Percentiles rank a stretch among this genome's conserved stretches.
phyloP scores from a whole-genome alignment of 1,140 invertebrate species.

The Cryptotermes secundus region DNA sequence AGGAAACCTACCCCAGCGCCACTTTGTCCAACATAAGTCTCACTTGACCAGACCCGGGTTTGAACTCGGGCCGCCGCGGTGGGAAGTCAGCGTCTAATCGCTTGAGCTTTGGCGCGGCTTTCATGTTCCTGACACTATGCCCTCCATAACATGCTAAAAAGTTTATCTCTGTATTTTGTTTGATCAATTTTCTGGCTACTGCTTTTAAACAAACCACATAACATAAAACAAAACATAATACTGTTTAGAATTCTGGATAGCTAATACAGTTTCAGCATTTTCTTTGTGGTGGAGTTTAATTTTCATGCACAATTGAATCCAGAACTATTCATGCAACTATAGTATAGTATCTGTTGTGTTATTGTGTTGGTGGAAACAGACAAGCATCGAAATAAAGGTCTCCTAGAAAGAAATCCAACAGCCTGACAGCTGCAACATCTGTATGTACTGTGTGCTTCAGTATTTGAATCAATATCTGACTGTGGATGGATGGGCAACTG shows the following conservation, averaged over 20 bases:
- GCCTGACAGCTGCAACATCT: not conserved
- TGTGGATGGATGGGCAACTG: not conserved
- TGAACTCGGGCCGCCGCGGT: no score
- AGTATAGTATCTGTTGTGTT: not conserved
- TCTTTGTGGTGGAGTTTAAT: not conserved
- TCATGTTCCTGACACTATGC: no score
- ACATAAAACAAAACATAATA: not conserved
- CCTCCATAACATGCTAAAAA: no score
- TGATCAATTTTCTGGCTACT: not conserved
- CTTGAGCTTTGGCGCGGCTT: not conserved
- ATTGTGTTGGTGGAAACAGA: not conserved
- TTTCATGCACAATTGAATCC: not conserved
- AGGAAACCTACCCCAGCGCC: no score
- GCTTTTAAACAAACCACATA: not conserved
- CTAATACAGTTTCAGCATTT: not conserved
- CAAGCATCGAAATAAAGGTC: not conserved
- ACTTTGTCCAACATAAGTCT: no score
- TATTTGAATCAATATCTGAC: not conserved
- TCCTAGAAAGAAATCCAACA: not conserved
- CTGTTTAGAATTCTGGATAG: not conserved
- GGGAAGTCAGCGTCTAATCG: not conserved
- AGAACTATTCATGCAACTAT: not conserved
- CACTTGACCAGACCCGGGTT: no score
- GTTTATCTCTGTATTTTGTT: not conserved
- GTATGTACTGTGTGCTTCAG: not conserved